These are phyloP conservation scores for Telmatochromis sp. DNA, from an alignment of 2,113 vertebrate species.

Conservation along the genomic window DNA sequence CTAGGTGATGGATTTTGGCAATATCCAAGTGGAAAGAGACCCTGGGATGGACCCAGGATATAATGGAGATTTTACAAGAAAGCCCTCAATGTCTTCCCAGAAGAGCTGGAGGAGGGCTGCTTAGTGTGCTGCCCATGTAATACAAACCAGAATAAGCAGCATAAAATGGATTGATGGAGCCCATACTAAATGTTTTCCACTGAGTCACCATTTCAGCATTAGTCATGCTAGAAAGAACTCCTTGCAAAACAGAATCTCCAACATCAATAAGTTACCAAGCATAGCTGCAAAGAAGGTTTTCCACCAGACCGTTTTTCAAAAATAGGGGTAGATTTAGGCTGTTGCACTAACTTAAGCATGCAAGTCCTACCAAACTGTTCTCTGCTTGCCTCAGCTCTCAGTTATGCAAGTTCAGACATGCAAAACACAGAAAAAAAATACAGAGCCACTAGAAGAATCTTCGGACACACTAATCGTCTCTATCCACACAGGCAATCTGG, in stretches of 20 bases:
- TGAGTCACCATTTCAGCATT: neutral
- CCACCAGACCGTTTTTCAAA: neutral
- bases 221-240: neutral
- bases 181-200: neutral
- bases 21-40: neutral
- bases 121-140: neutral
- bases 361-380: neutral
- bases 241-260: neutral
- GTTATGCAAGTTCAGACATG: neutral
- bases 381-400: neutral
- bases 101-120: neutral
- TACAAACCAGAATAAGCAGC: neutral
- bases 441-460: neutral
- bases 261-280: neutral
- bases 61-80: neutral
- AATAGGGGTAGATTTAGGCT: neutral
- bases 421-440: neutral
- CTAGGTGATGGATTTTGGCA: neutral
- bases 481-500: neutral
- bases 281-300: neutral
- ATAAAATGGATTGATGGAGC: neutral
- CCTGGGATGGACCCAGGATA: rapidly evolving
- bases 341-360: neutral
- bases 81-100: neutral
- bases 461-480: neutral